A percentile compares a stretch with the other conserved stretches of the same genome.
phyloP scores from a whole-genome alignment of 2,797 vertebrate species.

The Lemur catta region DNA sequence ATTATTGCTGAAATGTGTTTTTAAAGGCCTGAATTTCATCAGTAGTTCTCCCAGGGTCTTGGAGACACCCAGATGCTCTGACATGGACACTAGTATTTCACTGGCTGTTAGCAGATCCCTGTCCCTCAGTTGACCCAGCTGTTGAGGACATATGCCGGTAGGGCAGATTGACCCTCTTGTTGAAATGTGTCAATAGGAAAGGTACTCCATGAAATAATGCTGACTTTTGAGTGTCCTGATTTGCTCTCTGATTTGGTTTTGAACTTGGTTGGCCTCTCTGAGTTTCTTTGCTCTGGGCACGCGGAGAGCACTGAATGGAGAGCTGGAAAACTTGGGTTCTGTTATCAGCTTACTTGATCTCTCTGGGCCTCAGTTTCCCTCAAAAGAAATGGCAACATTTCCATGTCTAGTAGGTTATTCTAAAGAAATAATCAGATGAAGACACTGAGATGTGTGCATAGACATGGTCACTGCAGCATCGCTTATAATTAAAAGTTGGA shows the following conservation, averaged over 20 bases:
- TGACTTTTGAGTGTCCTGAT: not conserved
- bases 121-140: not conserved
- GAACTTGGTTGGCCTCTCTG: not conserved
- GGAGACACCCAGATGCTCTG: not conserved
- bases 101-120: not conserved
- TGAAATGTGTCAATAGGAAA: not conserved
- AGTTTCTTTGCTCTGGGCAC: not conserved
- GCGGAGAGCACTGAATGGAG: not conserved
- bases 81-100: not conserved
- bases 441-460: not conserved
- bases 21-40: constrained; percentile 19
- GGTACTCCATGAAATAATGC: not conserved
- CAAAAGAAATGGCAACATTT: not conserved
- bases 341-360: not conserved
- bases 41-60: not conserved
- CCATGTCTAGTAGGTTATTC: not conserved
- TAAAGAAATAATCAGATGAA: not conserved
- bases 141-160: not conserved
- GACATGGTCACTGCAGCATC: not conserved
- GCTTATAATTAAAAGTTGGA: not conserved
- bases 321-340: not conserved
- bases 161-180: not conserved
- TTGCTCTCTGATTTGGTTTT: not conserved
- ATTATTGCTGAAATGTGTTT: not conserved
- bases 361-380: not conserved